Evolutionary conservation across 2,888 invertebrate species (phyloP), one percentile per base, ranked within the genome.

Genomic region (Clitarchus hookeri): DNA sequence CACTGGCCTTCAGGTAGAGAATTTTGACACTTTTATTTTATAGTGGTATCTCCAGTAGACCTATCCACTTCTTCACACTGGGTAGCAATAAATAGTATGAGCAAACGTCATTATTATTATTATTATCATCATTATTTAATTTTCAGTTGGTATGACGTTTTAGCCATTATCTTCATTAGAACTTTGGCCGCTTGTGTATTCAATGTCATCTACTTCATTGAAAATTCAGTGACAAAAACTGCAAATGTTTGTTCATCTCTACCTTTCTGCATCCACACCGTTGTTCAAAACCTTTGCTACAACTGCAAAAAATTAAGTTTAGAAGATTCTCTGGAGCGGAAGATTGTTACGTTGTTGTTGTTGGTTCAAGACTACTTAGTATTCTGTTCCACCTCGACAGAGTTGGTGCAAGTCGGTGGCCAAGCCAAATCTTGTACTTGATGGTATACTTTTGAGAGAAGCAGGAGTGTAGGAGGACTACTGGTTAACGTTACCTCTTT

Each of bases 201-300:
- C n/a, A 19, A 65, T 23, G n/a, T 65, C 65, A 65, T 65, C 23
- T 16, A 65, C 1, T 65, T 65, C 65, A 65, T 65, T 65, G 65
- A 9, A 65, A 8, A 65, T 65, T 65, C 85, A 87, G 83, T 85
- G 87, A 87, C 88, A 89, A 85, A 87, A 87, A 44, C 53, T 65
- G 84, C 84, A 53, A 53, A 84, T 65, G 65, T 53, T 0, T 25
- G 85, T 84, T 85, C 44, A 85, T 79, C 19, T 85, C 87, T 44
- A 85, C 85, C 36, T 85, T 87, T 84, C 87, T 87, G 85, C 87
- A 87, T 83, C 86, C 86, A 85, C 85, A 86, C 23, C 78, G 83
- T 84, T 25, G 19, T 44, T 44, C 26, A 65, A 77, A 84, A 53
- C 12, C 84, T 54, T 84, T 82, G 27, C 44, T 82, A 23, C 82